Conservation (phyloP, 1,140 invertebrate genomes). For the Hestina assimilis region DNA sequence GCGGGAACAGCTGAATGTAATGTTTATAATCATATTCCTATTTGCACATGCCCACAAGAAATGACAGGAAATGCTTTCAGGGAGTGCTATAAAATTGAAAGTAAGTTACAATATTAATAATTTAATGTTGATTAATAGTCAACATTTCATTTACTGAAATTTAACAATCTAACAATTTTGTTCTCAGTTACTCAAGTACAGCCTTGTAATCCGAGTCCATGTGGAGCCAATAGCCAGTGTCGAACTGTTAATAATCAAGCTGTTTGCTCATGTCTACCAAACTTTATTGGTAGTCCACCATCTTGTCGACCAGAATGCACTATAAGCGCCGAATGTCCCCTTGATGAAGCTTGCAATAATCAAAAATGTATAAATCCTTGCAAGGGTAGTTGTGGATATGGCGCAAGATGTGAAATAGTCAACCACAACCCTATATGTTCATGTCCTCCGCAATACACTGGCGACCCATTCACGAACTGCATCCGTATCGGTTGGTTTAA, state of each 20-base stretch:
- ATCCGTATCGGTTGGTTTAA: slow-evolving; percentile 65
- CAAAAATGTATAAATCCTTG: slow-evolving; percentile 86
- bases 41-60: slow-evolving; percentile 82
- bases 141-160: too few species aligned
- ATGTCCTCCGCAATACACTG: slow-evolving; percentile 81
- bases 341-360: slow-evolving; percentile 82
- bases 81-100: slow-evolving; percentile 74
- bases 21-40: slow-evolving; percentile 84
- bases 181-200: slow-evolving; percentile 57
- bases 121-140: too few species aligned
- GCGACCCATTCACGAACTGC: slow-evolving; percentile 84
- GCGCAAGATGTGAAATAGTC: slow-evolving; percentile 87
- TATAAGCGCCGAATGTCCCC: slow-evolving; percentile 84
- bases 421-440: slow-evolving; percentile 88
- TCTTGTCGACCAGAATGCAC: slow-evolving; percentile 86
- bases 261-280: slow-evolving; percentile 85
- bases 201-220: slow-evolving; percentile 83
- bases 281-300: slow-evolving; percentile 85
- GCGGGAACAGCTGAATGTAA: slow-evolving; percentile 83
- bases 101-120: slow-evolving; percentile 34
- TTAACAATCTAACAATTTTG: slow-evolving; percentile 20
- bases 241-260: slow-evolving; percentile 81
- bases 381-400: slow-evolving; percentile 85
- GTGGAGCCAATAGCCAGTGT: slow-evolving; percentile 87
- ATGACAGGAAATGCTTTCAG: slow-evolving; percentile 82